These are phyloP conservation scores for Sminthurinus aureus DNA, from an alignment of 2,888 invertebrate species.

Conservation along the genomic window DNA sequence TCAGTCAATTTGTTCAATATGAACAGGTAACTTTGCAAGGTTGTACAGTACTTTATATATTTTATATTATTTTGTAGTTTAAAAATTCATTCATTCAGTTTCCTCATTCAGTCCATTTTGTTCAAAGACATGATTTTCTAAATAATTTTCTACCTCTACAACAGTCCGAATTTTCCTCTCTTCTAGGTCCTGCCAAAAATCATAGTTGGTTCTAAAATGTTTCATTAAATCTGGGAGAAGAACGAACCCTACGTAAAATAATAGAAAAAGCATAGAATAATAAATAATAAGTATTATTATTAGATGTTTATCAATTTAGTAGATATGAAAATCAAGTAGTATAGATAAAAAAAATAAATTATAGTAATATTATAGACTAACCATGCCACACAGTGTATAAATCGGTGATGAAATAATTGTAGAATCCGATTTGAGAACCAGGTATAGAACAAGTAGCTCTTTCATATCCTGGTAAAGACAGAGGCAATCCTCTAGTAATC, in stretches of 20 bases:
- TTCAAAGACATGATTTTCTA: not conserved
- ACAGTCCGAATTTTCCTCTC: constrained; percentile 60
- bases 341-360: not conserved
- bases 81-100: not conserved
- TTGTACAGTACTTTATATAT: not conserved
- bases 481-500: constrained; percentile 84
- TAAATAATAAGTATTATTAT: not conserved
- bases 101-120: not conserved
- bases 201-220: constrained; percentile 84
- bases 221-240: constrained; percentile 90
- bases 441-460: constrained; percentile 93
- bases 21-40: not conserved
- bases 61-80: not conserved
- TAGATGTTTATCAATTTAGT: not conserved
- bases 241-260: constrained; percentile 75
- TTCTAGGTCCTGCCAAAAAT: constrained; percentile 82
- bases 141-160: constrained; percentile 45
- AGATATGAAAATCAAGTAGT: not conserved
- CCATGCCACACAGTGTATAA: constrained; percentile 98
- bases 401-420: constrained; percentile 95
- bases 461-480: constrained; percentile 99
- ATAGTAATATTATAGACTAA: constrained; percentile 35
- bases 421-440: constrained; percentile 96
- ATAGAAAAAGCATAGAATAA: not conserved
- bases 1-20: not conserved